phyloP scores from a whole-genome alignment of 2,888 invertebrate species.

The Philonicus albiceps region DNA sequence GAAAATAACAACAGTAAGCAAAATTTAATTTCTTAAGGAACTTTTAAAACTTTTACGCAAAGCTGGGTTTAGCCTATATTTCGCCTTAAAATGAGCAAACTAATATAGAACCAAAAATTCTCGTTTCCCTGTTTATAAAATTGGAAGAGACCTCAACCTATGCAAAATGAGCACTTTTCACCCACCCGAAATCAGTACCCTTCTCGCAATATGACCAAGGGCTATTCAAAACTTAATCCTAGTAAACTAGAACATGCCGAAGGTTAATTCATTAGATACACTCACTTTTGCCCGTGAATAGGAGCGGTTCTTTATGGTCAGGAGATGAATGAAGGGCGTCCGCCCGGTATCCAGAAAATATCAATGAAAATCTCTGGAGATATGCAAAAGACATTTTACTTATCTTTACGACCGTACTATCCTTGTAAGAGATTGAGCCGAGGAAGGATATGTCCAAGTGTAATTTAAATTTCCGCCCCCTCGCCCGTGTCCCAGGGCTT shows the following conservation, averaged over 20 bases:
- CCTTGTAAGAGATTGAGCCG: conserved; percentile 9
- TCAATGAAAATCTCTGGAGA: conserved; percentile 39
- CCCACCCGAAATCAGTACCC: conserved; percentile 3
- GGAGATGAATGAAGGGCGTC: neutral
- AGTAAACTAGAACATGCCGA: conserved; percentile 32
- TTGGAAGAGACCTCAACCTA: neutral
- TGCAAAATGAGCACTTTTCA: neutral
- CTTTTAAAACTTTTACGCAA: neutral
- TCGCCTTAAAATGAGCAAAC: neutral
- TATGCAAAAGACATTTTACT: conserved; percentile 45
- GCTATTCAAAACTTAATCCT: conserved; percentile 22
- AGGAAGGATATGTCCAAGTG: conserved; percentile 17
- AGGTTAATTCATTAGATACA: conserved; percentile 39
- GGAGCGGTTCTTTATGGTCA: conserved; percentile 15
- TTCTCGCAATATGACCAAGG: conserved; percentile 27
- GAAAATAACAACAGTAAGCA: conserved; percentile 13
- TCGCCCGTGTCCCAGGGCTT: neutral
- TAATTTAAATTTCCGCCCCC: conserved; percentile 20
- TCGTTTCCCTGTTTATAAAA: neutral
- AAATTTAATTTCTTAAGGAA: neutral
- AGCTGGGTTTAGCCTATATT: neutral
- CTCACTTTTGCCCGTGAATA: conserved; percentile 13
- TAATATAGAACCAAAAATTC: neutral
- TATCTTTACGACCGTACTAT: conserved; percentile 43
- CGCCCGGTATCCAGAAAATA: conserved; percentile 8